Base-by-base conservation (phyloP, 2,888 invertebrate species). In the Hypomecis punctinalis region DNA sequence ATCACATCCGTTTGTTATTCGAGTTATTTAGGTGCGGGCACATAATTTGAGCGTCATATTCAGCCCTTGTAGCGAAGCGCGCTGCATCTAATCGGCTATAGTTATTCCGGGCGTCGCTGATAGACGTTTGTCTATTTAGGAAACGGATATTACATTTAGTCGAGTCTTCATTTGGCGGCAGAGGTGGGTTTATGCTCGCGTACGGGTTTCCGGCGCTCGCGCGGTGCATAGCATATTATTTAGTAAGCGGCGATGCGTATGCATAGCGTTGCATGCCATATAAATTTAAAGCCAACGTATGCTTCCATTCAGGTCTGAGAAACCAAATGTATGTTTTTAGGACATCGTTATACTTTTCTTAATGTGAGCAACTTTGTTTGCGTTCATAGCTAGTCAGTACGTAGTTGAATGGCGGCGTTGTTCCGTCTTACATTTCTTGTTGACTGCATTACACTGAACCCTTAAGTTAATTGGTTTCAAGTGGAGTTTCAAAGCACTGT, bases 111-210 rank as follows among this genome's bases (percentile, higher is more conserved):
- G 90, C 91, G 86, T 82, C 86, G 85, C 83, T 84, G 89, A 89
- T 91, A 89, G 89, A 88, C 92, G 90, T 88, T 90, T 89, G 90
- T 91, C 92, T 91, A 91, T 92, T 93, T 93, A 92, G 93, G 93
- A 93, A 93, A 89, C 92, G 93, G 93, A 93, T 91, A 92, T 91
- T 90, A 91, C 91, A 90, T 91, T 90, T 90, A 90, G 91, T 87
- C 86, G 88, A 81, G 86, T 86, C 89, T 91, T 87, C 92, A 90
- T 91, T 92, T 90, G 90, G 90, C 90, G 88, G 91, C 86, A 86
- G 86, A 89, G 91, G 90, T 90, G 88, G 87, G 88, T 86, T 86
- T 88, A 90, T 90, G 89, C 89, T 86, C 86, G 85, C 86, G 89
- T 89, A 85, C 82, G 86, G 77, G 88, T 86, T 89, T 91, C 90